Evolutionary conservation across 2,113 vertebrate genomes (phyloP), one percentile per base, ranked within the genome.

Genomic region (Petromus typicus): DNA sequence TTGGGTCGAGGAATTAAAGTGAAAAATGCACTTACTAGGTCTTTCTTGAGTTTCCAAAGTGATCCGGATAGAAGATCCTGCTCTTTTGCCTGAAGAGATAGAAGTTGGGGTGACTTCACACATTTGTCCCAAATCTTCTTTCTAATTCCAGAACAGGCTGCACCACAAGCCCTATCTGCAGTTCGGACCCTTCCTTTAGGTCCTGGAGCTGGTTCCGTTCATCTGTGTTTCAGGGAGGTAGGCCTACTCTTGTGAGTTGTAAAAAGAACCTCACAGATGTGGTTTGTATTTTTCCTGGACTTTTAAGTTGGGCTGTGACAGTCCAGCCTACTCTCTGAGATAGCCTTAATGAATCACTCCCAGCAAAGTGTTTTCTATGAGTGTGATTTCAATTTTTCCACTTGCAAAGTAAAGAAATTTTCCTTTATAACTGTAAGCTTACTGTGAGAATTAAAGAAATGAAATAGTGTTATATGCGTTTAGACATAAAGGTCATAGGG

Each of bases 321-420:
- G 32, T 94, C 48, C 48, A 89, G 57, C 16, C 61, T 86, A 51
- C 16, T 86, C 6, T 81, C 9, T 64, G 87, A 92, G 89, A 86
- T 1, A 89, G 78, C 94, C 82, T 95, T 92, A 92, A 43, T 95
- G 96, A 97, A 92, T 95, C 96, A 92, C 43, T 6, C 54, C 67
- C 18, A 45, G 61, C 56, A 75, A 92, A 90, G 56, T 88, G 63
- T 90, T 96, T 95, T 91, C 76, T 40, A 7, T 84, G 40, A 59
- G 54, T 92, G 16, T 83, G 92, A 89, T 87, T 95, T 96, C 67
- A 95, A 45, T 81, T 89, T 96, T 95, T 97, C 93, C 95, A 92
- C 67, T 96, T 95, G 73, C 83, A 94, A 96, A 96, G 88, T 84
- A 95, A 95, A 88, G 93, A 93, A 98, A 92, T n/a, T 90, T 96